Conservation (phyloP, 2,888 invertebrate species). For the Pyrocoelia pectoralis region DNA sequence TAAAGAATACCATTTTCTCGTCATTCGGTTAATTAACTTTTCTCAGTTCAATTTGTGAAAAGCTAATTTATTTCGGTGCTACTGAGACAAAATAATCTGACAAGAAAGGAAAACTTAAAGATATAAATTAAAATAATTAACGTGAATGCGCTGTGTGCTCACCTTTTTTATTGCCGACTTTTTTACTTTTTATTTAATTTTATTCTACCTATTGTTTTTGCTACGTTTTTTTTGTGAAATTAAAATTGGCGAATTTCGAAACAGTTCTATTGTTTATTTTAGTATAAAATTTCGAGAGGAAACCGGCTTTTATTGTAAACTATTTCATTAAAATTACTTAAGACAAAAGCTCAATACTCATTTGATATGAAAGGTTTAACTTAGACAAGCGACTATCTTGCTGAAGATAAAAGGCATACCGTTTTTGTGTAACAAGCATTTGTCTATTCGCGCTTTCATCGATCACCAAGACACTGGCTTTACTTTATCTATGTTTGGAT, state of each 20-base stretch:
- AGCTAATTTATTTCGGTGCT: constrained; percentile 52
- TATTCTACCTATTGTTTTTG: constrained; percentile 41
- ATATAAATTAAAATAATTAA: constrained; percentile 55
- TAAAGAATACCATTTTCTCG: constrained; percentile 45
- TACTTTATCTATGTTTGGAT: constrained; percentile 57
- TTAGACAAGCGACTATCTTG: constrained; percentile 51
- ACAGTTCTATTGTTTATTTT: constrained; percentile 26
- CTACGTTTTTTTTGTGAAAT: constrained; percentile 40
- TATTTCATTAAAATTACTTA: background rate
- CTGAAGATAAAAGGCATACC: constrained; percentile 54
- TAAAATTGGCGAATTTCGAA: constrained; percentile 41
- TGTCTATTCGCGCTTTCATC: constrained; percentile 55
- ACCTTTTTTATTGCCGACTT: constrained; percentile 42
- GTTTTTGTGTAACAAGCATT: constrained; percentile 58
- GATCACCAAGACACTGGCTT: constrained; percentile 58
- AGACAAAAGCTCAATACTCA: background rate
- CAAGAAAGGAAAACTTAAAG: constrained; percentile 47
- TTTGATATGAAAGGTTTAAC: constrained; percentile 22
- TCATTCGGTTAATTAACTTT: constrained; percentile 55
- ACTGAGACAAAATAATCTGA: constrained; percentile 52
- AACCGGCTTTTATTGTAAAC: background rate
- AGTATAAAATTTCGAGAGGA: background rate
- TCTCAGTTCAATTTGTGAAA: constrained; percentile 50
- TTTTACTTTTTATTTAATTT: constrained; percentile 42
- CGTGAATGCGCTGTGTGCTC: constrained; percentile 46